Evolutionary conservation across 2,888 invertebrate genomes (phyloP), one percentile per base, ranked within the genome.

Genomic region (Drosophila antonietae): DNA sequence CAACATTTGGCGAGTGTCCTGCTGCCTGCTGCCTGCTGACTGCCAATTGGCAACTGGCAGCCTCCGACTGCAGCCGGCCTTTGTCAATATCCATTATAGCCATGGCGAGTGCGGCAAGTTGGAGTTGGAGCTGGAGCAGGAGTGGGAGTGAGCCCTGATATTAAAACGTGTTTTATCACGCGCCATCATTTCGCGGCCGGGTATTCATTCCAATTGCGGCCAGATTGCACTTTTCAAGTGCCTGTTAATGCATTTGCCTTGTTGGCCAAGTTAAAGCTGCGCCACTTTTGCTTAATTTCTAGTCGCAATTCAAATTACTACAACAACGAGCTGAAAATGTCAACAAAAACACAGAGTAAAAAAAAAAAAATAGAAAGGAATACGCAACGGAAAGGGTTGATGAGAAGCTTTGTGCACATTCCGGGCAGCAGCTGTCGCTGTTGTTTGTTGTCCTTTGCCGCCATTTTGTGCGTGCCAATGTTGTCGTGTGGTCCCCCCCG

Each of bases 131-230:
- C 15, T 12, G 49, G 23, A 41, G n/a, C 8, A 14, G 28, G n/a
- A 37, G 41, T 12, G 23, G 47, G 66, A 56, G 56, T 53, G 52
- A 46, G 55, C 46, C 60, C 70, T 71, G 84, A 87, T 87, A 89
- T 87, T 87, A 87, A 87, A 87, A 87, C 85, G 89, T 87, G 89
- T 87, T 87, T 87, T 87, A 87, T 87, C 86, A 89, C 88, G 81
- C 82, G 83, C 89, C 85, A 75, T 81, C 87, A 89, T 87, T 87
- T 89, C 74, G 89, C 85, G 86, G 89, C 88, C 84, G 85, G 80
- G 82, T 76, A 84, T 89, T 84, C 86, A 89, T 84, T 82, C 88
- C 82, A 75, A 87, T 87, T 87, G 86, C 79, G 86, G 86, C 85
- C 82, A 84, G 86, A 87, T 87, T 87, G 89, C 81, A 82, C 75